phyloP scores from a whole-genome alignment of 2,113 vertebrate genomes.

The Sprattus sprattus region DNA sequence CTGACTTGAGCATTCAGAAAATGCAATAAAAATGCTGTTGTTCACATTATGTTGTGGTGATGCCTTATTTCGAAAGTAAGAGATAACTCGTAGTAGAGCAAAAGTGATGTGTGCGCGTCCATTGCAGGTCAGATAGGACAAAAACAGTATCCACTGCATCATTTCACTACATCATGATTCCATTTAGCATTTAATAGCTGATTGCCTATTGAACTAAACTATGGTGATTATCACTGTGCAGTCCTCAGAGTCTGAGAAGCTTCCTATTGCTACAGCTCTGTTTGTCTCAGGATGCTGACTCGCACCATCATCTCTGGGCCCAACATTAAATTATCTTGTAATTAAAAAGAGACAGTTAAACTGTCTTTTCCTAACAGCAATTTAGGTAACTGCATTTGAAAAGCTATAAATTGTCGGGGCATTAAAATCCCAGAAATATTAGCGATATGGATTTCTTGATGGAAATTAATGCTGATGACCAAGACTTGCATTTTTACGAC shows the following conservation, averaged over 20 bases:
- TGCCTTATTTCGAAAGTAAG: background rate
- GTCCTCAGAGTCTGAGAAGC: background rate
- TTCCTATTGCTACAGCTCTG: slow-evolving; percentile 63
- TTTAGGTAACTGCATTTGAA: slow-evolving; percentile 99
- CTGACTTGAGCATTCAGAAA: slow-evolving; percentile 93
- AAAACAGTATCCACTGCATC: background rate
- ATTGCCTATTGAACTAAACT: slow-evolving; percentile 17
- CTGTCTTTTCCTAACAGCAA: slow-evolving; percentile 97
- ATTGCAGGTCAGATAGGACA: background rate
- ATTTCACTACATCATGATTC: background rate
- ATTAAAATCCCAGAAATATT: slow-evolving; percentile 98
- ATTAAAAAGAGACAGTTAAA: slow-evolving; percentile 99
- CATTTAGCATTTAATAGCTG: slow-evolving; percentile 17
- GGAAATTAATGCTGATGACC: slow-evolving; percentile 87
- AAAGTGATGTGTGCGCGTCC: slow-evolving; percentile 60
- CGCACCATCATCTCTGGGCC: slow-evolving; percentile 79
- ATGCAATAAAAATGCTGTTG: slow-evolving; percentile 98
- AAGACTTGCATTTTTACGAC: slow-evolving; percentile 73
- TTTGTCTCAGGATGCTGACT: slow-evolving; percentile 82
- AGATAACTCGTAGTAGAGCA: slow-evolving; percentile 38
- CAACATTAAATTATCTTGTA: slow-evolving; percentile 93
- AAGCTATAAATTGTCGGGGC: slow-evolving; percentile 93
- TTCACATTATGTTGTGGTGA: slow-evolving; percentile 77
- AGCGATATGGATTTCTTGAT: slow-evolving; percentile 94
- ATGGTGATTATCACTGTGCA: background rate